Conservation (phyloP, 2,797 vertebrate genomes). For the Halcyon smyrnensis region DNA sequence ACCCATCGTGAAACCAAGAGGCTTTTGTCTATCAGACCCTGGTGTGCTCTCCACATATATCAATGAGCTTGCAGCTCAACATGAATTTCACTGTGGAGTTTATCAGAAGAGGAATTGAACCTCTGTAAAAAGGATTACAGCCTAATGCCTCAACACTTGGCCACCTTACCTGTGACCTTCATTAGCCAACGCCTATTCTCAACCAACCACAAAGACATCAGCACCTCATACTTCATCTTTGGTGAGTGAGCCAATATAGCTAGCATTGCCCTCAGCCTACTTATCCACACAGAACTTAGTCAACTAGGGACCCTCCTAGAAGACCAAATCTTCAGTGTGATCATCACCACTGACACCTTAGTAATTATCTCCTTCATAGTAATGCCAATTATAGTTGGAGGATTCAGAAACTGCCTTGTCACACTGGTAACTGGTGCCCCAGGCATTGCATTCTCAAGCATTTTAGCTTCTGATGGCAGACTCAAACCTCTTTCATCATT, state of each 20-base stretch:
- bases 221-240: not conserved
- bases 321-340: not conserved
- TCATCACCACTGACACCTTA: not conserved
- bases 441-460: not conserved
- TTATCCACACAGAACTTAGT: not conserved
- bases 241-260: not conserved
- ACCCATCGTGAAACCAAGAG: not conserved
- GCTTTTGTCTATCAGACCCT: not conserved
- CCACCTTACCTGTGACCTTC: not conserved
- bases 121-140: not conserved
- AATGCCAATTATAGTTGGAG: not conserved
- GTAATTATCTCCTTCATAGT: not conserved
- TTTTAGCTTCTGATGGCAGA: not conserved
- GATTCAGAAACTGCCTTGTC: not conserved
- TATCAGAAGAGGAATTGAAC: not conserved
- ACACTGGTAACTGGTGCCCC: not conserved
- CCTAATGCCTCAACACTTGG: not conserved
- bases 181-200: not conserved
- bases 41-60: not conserved
- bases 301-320: not conserved
- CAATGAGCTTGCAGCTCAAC: not conserved
- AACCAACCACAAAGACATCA: not conserved
- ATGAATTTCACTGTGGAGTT: not conserved
- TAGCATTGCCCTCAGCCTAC: not conserved
- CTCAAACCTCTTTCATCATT: not conserved